A percentile compares a stretch with the other conserved stretches of the same genome.
phyloP scores from a whole-genome alignment of 2,888 invertebrate species.

The Tachina fera region DNA sequence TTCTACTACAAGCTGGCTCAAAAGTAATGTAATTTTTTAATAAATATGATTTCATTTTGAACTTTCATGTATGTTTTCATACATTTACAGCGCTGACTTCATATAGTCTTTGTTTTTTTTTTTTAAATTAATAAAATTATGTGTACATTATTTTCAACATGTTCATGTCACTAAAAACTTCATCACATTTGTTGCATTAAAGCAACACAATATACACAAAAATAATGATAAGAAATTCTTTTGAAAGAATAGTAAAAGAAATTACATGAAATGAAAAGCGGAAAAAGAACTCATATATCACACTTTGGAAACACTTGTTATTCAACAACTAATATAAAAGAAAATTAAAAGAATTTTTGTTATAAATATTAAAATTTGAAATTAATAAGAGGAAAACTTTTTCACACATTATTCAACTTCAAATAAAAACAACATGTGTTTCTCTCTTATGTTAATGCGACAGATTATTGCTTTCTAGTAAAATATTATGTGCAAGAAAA shows the following conservation, averaged over 20 bases:
- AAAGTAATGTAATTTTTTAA: too few relatives aligned
- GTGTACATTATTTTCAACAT: constrained; percentile 13
- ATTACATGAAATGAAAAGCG: not conserved
- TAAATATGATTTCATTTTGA: not conserved
- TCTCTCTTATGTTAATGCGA: constrained; percentile 7
- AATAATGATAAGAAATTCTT: constrained; percentile 35
- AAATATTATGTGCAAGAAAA: not conserved
- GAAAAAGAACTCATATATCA: constrained; percentile 29
- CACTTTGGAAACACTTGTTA: not conserved
- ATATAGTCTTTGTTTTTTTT: constrained; percentile 8
- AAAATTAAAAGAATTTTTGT: not conserved
- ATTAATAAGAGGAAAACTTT: not conserved
- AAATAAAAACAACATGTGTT: not conserved
- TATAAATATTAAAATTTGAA: not conserved
- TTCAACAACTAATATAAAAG: constrained; percentile 6
- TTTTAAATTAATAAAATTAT: constrained; percentile 16
- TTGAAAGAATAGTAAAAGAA: constrained; percentile 13
- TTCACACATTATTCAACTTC: not conserved
- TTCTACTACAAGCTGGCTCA: too few relatives aligned
- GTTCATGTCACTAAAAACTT: constrained; percentile 17
- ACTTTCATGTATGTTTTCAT: constrained; percentile 4
- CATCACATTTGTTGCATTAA: constrained; percentile 23
- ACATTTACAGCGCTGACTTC: not conserved
- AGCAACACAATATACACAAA: not conserved
- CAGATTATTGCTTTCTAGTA: constrained; percentile 16